phyloP scores from a whole-genome alignment of 2,797 vertebrate genomes.

The Premnoplex brunnescens region DNA sequence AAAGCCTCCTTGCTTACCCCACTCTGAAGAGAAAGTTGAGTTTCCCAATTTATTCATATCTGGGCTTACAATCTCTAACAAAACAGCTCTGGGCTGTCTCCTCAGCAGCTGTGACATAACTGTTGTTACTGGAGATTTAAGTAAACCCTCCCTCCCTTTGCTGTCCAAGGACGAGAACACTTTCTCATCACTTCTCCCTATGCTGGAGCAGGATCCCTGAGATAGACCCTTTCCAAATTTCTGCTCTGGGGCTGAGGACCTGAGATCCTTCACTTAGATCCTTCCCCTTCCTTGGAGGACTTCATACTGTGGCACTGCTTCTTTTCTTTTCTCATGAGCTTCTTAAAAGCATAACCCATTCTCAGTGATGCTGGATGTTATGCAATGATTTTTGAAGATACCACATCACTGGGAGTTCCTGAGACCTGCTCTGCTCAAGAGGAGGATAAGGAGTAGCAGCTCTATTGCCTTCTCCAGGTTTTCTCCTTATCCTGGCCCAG shows the following conservation, averaged over 20 bases:
- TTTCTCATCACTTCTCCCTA: background rate
- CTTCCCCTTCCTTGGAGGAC: background rate
- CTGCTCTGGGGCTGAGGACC: background rate
- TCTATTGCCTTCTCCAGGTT: background rate
- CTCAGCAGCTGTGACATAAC: background rate
- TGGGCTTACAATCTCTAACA: background rate
- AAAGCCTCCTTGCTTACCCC: background rate
- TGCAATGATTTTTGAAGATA: background rate
- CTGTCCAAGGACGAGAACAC: background rate
- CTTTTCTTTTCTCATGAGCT: background rate
- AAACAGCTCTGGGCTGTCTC: background rate
- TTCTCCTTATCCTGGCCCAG: background rate
- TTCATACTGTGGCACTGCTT: background rate
- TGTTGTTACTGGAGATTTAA: conserved; percentile 10
- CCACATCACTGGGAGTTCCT: background rate
- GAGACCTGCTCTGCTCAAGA: background rate
- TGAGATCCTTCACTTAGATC: background rate
- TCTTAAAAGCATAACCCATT: background rate
- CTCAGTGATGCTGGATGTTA: background rate
- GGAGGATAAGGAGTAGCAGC: background rate
- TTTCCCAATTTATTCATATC: background rate
- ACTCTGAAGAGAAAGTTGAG: background rate
- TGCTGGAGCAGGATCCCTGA: background rate
- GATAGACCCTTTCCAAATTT: background rate
- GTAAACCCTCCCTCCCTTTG: background rate